phyloP scores from a whole-genome alignment of 2,113 vertebrate genomes.

The Stictonetta naevosa region DNA sequence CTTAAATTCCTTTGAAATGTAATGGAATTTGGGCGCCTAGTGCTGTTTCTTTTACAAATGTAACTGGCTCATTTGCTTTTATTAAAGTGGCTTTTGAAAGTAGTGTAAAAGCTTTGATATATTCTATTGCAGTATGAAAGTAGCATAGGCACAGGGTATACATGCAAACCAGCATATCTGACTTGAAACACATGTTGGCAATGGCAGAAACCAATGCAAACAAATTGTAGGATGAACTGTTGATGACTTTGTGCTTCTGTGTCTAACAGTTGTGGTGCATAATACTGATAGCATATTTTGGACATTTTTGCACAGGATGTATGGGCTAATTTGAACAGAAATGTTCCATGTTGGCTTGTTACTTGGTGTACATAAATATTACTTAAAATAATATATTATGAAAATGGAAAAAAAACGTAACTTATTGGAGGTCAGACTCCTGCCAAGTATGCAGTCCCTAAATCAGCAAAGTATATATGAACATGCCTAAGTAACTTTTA shows the following conservation, averaged over 20 bases:
- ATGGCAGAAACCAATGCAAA: background rate
- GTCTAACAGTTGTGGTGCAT: fast-evolving
- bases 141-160: background rate
- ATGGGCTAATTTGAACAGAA: background rate
- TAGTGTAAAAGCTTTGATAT: background rate
- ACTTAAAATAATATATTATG: background rate
- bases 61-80: background rate
- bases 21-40: background rate
- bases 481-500: background rate
- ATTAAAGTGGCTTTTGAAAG: constrained; percentile 18
- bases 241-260: background rate
- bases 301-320: background rate
- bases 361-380: background rate
- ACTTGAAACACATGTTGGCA: background rate
- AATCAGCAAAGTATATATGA: background rate
- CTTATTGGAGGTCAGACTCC: background rate
- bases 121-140: background rate
- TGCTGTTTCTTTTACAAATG: background rate
- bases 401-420: background rate
- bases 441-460: background rate
- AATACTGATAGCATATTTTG: background rate
- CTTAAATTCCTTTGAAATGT: constrained; percentile 34
- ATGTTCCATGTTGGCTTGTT: background rate
- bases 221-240: background rate
- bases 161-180: background rate